A percentile compares a stretch with the other conserved stretches of the same genome.
These are phyloP conservation scores for Cydia amplana DNA, from an alignment of 1,140 invertebrate genomes.

Conservation along the genomic window DNA sequence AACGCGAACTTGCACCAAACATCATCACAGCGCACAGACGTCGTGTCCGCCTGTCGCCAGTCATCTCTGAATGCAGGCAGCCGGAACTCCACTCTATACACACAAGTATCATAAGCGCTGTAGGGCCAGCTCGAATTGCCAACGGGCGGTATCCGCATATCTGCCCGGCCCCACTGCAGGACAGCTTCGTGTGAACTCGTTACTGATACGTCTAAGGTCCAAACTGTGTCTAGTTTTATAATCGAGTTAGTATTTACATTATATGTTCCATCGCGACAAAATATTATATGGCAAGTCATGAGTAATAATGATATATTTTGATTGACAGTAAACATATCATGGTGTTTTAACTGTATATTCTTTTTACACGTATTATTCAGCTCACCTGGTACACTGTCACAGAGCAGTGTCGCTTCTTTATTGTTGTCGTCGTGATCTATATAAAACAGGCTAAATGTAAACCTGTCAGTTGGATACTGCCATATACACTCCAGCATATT, in stretches of 20 bases:
- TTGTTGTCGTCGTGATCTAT: background rate
- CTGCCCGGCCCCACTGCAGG: background rate
- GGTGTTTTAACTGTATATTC: no score
- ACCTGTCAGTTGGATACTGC: background rate
- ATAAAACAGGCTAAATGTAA: background rate
- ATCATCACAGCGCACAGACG: background rate
- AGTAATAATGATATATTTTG: background rate
- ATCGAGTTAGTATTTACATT: background rate
- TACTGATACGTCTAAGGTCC: background rate
- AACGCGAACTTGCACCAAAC: background rate
- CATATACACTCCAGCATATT: background rate
- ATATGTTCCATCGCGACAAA: background rate
- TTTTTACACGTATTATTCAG: background rate
- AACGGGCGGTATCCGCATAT: no score
- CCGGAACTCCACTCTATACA: background rate
- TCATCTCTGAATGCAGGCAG: background rate
- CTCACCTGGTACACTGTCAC: background rate
- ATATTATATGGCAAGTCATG: background rate
- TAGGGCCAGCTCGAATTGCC: no score
- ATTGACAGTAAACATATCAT: background rate
- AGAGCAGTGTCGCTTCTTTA: background rate
- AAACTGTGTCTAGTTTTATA: background rate
- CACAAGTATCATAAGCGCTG: background rate
- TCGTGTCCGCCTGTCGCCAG: background rate
- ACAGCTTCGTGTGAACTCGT: background rate